These are phyloP conservation scores for Rhinoderma darwinii DNA, from an alignment of 2,113 vertebrate species.

Conservation along the genomic window DNA sequence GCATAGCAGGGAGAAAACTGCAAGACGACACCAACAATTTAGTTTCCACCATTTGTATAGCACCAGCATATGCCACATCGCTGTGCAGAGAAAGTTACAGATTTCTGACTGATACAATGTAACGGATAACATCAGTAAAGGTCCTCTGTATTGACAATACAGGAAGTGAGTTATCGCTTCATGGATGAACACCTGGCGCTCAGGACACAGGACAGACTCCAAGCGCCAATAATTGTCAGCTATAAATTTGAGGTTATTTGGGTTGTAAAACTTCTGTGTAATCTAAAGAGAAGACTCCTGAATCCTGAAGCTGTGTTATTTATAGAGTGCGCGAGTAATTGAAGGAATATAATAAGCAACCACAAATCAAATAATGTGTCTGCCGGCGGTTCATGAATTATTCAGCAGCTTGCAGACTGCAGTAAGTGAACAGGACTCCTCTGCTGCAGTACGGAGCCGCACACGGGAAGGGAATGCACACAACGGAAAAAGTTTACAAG, in stretches of 20 bases:
- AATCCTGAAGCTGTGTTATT: slow-evolving; percentile 2
- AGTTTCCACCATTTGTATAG: not conserved
- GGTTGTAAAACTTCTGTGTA: not conserved
- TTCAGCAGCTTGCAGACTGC: slow-evolving; percentile 29
- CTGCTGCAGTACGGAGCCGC: not conserved
- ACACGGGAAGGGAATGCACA: not conserved
- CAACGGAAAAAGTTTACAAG: not conserved
- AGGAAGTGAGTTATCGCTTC: not conserved
- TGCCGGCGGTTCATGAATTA: slow-evolving; percentile 34
- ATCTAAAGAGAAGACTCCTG: not conserved
- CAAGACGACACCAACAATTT: not conserved
- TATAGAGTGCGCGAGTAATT: not conserved
- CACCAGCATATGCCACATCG: not conserved
- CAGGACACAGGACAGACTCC: not conserved
- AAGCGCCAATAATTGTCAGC: not conserved
- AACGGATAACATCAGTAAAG: not conserved
- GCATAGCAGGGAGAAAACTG: not conserved
- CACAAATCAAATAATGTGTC: slow-evolving; percentile 30
- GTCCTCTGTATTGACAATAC: not conserved
- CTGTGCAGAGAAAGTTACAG: not conserved
- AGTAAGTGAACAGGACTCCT: not conserved
- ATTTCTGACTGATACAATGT: not conserved
- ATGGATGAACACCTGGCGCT: slow-evolving; percentile 10
- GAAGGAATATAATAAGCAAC: not conserved
- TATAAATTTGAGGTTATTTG: slow-evolving; percentile 24